Evolutionary conservation across 2,888 invertebrate genomes (phyloP), one percentile per base, ranked within the genome.

Genomic region (Ormia ochracea): DNA sequence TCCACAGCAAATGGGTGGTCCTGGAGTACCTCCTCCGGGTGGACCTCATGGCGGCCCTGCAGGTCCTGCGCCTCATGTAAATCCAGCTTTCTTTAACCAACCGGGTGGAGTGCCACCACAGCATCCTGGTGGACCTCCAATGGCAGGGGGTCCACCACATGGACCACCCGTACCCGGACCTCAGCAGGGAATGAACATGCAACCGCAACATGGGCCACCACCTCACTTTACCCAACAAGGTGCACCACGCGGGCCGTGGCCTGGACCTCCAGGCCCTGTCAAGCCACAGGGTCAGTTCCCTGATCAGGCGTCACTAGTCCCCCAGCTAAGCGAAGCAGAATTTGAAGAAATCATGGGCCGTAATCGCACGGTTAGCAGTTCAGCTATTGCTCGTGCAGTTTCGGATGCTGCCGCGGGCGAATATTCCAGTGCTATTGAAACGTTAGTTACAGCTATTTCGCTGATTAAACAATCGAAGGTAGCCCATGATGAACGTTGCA

Each of bases 281-380:
- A 89, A 90, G 82, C 88, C 88, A 10, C 87, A 87, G 41, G 89
- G 88, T 9, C 85, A 86, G 10, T 90, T 89, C 82, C 86, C 89
- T 2, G 90, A 89, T 54, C 89, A 88, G 43, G 83, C 86, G 50
- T 92, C 93, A 66, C 91, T 92, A 78, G 87, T 88, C 6, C 93
- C 94, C 0, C 92, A 93, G 80, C 91, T 97, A 83, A 93, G 94
- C 82, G 99, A 99, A 90, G 96, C 95, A 38, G 99, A 99, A 91
- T 98, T 98, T 91, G 99, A 99, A 90, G 99, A 99, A 89, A 96
- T 98, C 70, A 98, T 99, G 96, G 94, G 95, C 73, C 93, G 99
- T 82, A 99, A 99, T 91, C 93, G 98, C 84, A 98, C 98, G 7
- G 99, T 99, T 0, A 98, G 98, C 38, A 98, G 98, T 83, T 97